A percentile compares a stretch with the other conserved stretches of the same genome.
Conservation (phyloP, 2,888 invertebrate genomes). For the Dorcus parallelipipedus region DNA sequence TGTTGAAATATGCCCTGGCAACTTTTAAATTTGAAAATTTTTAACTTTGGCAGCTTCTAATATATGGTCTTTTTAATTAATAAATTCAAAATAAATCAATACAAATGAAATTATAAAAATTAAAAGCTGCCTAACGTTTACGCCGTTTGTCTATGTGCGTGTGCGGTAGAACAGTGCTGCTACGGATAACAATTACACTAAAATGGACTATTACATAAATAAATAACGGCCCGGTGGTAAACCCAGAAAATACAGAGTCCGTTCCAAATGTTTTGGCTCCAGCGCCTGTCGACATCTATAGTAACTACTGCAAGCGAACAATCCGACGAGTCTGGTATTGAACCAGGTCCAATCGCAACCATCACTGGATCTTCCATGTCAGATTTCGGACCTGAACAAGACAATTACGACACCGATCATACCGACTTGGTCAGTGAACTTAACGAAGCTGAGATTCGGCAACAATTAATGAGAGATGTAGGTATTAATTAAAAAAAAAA, state of each 20-base stretch:
- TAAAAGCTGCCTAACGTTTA: too few relatives aligned
- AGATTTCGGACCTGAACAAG: constrained; percentile 49
- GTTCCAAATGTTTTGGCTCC: constrained; percentile 48
- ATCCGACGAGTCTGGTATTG: constrained; percentile 62
- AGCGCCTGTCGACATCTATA: constrained; percentile 47
- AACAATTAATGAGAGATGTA: constrained; percentile 73
- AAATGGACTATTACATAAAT: too few relatives aligned
- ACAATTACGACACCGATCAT: constrained; percentile 75
- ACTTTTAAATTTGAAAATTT: too few relatives aligned
- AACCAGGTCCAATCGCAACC: constrained; percentile 62
- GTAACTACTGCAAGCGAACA: constrained; percentile 41
- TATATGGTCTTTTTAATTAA: too few relatives aligned
- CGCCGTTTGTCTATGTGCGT: too few relatives aligned
- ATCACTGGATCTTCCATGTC: constrained; percentile 65
- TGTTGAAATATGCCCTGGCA: too few relatives aligned
- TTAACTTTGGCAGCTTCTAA: too few relatives aligned
- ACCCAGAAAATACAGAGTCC: constrained; percentile 19
- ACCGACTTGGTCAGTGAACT: constrained; percentile 77
- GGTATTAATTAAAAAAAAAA: constrained; percentile 42
- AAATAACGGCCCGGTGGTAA: too few relatives aligned
- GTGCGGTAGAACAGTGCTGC: too few relatives aligned
- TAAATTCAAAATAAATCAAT: too few relatives aligned
- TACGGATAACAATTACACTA: too few relatives aligned
- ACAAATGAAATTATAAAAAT: too few relatives aligned
- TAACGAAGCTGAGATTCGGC: constrained; percentile 73